Evolutionary conservation across 2,888 invertebrate genomes (phyloP).

Genomic region (Caenorhabditis virilis): DNA sequence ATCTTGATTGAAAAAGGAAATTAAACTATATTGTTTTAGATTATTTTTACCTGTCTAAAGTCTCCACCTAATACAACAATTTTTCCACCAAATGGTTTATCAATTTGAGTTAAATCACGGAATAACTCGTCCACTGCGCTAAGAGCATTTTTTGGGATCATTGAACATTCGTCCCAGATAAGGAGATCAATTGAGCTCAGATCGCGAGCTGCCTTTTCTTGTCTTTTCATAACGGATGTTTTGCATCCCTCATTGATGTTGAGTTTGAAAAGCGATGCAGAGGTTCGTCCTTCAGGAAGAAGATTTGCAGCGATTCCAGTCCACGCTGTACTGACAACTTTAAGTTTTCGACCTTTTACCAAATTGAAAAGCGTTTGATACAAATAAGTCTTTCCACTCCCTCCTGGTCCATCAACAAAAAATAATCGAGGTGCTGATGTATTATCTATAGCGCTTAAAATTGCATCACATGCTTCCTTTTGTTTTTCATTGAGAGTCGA

Average conservation of each 20-base stretch:
- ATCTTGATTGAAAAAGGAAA: no score
- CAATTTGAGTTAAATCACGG: constrained; percentile 12
- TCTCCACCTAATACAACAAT: constrained; percentile 27
- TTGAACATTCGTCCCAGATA: constrained; percentile 17
- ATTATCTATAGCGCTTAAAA: background rate
- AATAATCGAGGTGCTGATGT: constrained; percentile 30
- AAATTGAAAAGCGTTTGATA: constrained; percentile 68
- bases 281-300: constrained; percentile 29
- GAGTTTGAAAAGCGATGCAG: constrained; percentile 19
- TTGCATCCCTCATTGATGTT: constrained; percentile 6
- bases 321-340: constrained; percentile 21
- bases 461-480: background rate
- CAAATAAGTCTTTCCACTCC: constrained; percentile 70
- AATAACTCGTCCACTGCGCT: constrained; percentile 17
- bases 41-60: constrained; percentile 30
- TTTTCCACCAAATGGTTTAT: constrained; percentile 29
- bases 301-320: constrained; percentile 33
- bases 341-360: constrained; percentile 55
- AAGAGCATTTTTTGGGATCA: constrained; percentile 17
- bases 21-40: no score
- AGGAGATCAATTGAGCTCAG: background rate
- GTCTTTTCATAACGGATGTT: background rate
- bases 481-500: constrained; percentile 18
- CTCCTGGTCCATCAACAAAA: constrained; percentile 70
- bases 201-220: background rate